Conservation (phyloP, 2,888 invertebrate species). For the Brachyptera risi region DNA sequence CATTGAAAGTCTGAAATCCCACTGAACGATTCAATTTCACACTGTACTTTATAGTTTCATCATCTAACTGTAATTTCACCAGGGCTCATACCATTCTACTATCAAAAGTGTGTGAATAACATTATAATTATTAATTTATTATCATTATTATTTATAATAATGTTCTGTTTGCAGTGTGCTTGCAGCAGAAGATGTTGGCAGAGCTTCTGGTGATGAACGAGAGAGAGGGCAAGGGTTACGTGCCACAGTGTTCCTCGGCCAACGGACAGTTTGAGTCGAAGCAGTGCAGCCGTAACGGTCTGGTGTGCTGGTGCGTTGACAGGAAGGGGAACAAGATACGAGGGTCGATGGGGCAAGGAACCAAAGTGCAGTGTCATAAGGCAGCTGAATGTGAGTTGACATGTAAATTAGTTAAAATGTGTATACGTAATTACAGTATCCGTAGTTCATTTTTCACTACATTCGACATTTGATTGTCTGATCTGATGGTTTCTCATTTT, state of each 20-base stretch:
- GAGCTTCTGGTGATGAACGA: conserved; percentile 73
- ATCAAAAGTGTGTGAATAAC: too few species aligned
- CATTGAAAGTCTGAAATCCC: too few species aligned
- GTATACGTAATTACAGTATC: too few species aligned
- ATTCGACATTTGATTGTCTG: neutral
- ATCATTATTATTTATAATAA: too few species aligned
- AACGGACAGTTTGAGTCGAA: conserved; percentile 64
- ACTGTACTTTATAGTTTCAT: neutral
- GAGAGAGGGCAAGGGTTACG: conserved; percentile 74
- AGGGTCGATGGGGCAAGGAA: conserved; percentile 74
- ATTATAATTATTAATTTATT: too few species aligned
- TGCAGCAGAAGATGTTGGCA: conserved; percentile 71
- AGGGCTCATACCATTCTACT: too few species aligned
- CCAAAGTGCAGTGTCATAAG: conserved; percentile 60
- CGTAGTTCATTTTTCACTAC: too few species aligned
- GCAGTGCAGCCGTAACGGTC: conserved; percentile 79
- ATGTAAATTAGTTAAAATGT: neutral
- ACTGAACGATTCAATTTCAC: too few species aligned
- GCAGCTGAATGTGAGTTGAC: conserved; percentile 17
- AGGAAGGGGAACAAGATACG: conserved; percentile 67
- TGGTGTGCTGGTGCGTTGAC: conserved; percentile 87
- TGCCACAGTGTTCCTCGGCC: conserved; percentile 68
- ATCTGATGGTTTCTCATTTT: neutral
- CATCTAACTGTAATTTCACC: too few species aligned
- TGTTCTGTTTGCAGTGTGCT: conserved; percentile 55